These are phyloP conservation scores for Sardina pilchardus DNA, from an alignment of 2,113 vertebrate species.

Conservation along the genomic window DNA sequence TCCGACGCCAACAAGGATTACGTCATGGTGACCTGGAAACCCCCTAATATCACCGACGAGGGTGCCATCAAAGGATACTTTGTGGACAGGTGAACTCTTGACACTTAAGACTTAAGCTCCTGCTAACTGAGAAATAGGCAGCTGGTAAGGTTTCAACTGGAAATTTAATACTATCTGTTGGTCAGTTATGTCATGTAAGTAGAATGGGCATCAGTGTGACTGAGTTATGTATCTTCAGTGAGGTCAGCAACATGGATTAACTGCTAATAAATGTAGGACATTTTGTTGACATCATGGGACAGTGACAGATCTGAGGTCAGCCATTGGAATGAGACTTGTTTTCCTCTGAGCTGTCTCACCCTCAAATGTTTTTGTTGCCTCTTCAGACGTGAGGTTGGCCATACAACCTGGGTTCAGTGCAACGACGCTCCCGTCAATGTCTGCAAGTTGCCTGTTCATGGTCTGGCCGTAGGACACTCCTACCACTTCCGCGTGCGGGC, in stretches of 20 bases:
- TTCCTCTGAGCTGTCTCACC: not conserved
- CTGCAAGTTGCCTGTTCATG: slow-evolving; percentile 90
- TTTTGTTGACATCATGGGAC: not conserved
- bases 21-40: slow-evolving; percentile 94
- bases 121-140: not conserved
- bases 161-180: not conserved
- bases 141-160: not conserved
- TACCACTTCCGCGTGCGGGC: slow-evolving; percentile 90
- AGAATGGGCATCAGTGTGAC: not conserved
- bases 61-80: slow-evolving; percentile 89
- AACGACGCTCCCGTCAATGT: slow-evolving; percentile 87
- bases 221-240: not conserved
- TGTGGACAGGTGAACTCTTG: slow-evolving; percentile 80
- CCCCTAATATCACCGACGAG: slow-evolving; percentile 87
- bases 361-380: not conserved
- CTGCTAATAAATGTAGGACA: not conserved
- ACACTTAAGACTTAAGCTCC: not conserved
- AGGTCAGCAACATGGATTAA: not conserved
- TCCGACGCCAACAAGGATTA: slow-evolving; percentile 90
- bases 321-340: no score
- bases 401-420: slow-evolving; percentile 89
- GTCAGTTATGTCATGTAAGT: not conserved
- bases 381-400: slow-evolving; percentile 84
- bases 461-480: slow-evolving; percentile 78
- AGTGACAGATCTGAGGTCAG: not conserved